Evolutionary conservation across 2,797 vertebrate genomes (phyloP), one percentile per base, ranked within the genome.

Genomic region (Dendrocincla fuliginosa): DNA sequence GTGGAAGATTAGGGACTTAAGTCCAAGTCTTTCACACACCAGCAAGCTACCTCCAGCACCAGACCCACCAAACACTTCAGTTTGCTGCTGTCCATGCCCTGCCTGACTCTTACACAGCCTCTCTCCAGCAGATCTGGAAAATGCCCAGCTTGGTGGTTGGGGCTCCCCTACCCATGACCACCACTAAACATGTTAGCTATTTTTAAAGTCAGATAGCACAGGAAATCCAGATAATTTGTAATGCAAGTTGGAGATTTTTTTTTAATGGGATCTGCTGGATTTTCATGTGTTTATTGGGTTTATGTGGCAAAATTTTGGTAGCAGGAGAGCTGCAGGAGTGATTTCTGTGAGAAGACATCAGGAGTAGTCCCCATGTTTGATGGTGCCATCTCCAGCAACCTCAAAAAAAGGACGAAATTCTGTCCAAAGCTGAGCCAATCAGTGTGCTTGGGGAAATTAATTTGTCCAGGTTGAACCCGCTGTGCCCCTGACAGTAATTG

Each of bases 191-290:
- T 67, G 59, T 65, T 84, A 87, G 42, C 53, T 64, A 89, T 96
- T 96, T 87, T 42, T 69, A 96, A 95, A 95, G 55, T 35, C 60
- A 80, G 41, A 64, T 74, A 68, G 78, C 82, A 86, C 73, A 87
- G 79, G 46, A 95, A 84, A 89, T 80, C 35, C n/a, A 68, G 25
- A 73, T 93, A 67, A 92, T 95, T 94, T 96, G 65, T 94, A 73
- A 84, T 86, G 39, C 60, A 83, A 90, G 33, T 39, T 94, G 56
- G 74, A 94, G 63, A 41, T 47, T 88, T 52, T 91, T 91, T 95
- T 91, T 64, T 27, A 68, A 16, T 65, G 20, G 25, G 53, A 82
- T 37, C 74, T 85, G n/a, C 44, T 88, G 68, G 75, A 88, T 96
- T 96, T 94, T 95, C 67, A 67, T 69, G 81, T 52, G 24, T n/a